Conservation (phyloP, 1,140 invertebrate genomes). For the Hydropsyche tenuis region DNA sequence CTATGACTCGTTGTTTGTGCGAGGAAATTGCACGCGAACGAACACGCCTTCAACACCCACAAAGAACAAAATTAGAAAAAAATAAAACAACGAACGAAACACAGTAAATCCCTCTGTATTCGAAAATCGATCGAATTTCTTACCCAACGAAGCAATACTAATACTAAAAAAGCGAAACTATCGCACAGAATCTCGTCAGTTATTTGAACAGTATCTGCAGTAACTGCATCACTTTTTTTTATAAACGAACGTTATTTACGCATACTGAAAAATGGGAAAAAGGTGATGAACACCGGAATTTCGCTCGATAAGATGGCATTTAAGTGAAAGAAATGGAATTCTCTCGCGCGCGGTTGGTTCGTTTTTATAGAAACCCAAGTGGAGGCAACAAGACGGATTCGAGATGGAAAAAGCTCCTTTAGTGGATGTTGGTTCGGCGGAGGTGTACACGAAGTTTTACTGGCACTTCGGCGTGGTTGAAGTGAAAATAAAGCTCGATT, state of each 20-base stretch:
- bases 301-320: constrained; percentile 41
- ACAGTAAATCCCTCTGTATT: not conserved
- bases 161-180: too few relatives aligned
- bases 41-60: not conserved
- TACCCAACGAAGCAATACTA: not conserved
- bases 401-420: not conserved
- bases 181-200: too few relatives aligned
- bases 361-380: not conserved
- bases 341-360: constrained; percentile 32
- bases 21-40: constrained; percentile 22
- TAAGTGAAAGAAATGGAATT: constrained; percentile 47
- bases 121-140: constrained; percentile 10
- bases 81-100: not conserved
- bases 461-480: too few relatives aligned
- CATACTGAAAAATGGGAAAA: too few relatives aligned
- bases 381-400: not conserved
- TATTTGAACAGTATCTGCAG: too few relatives aligned
- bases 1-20: not conserved
- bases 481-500: too few relatives aligned
- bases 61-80: not conserved
- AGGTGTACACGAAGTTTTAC: too few relatives aligned
- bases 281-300: too few relatives aligned
- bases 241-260: too few relatives aligned
- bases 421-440: too few relatives aligned
- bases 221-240: too few relatives aligned